A percentile compares a stretch with the other conserved stretches of the same genome.
phyloP scores from a whole-genome alignment of 1,140 invertebrate genomes.

The Zaprionus lachaisei region DNA sequence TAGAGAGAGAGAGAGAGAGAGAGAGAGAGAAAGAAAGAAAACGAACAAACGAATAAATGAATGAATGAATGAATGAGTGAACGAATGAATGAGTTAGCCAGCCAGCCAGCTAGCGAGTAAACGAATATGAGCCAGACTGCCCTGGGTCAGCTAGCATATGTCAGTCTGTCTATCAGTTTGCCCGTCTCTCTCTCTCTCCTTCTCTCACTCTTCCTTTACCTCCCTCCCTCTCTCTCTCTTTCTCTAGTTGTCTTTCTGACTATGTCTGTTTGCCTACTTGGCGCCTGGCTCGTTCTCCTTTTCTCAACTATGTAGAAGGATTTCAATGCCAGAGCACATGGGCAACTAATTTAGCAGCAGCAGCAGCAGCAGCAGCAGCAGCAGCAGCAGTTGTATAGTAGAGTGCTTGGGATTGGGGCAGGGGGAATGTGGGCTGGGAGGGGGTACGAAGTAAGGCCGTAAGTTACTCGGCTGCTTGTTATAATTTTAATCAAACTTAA shows the following conservation, averaged over 20 bases:
- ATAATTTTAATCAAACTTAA: slow-evolving; percentile 63
- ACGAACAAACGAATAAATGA: slow-evolving; percentile 28
- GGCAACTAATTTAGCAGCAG: slow-evolving; percentile 42
- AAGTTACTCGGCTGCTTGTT: slow-evolving; percentile 46
- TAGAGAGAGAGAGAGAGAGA: not conserved
- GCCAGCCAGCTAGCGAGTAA: slow-evolving; percentile 38
- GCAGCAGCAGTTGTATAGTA: not conserved
- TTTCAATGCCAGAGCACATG: slow-evolving; percentile 40
- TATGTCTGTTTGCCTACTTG: not conserved
- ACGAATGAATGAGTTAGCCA: slow-evolving; percentile 29
- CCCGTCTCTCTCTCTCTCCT: not conserved
- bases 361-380: not conserved
- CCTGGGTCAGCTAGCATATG: slow-evolving; percentile 30
- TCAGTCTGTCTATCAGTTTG: not conserved
- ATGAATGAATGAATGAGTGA: slow-evolving; percentile 61
- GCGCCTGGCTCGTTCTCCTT: not conserved
- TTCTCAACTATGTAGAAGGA: slow-evolving; percentile 6
- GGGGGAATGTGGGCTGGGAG: not conserved
- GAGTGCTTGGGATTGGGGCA: not conserved
- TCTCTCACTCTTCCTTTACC: not conserved
- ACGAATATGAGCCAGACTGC: slow-evolving; percentile 37
- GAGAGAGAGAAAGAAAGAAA: slow-evolving; percentile 3
- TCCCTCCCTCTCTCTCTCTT: not conserved
- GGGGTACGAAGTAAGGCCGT: not conserved
- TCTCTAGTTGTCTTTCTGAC: not conserved